Evolutionary conservation across 2,113 vertebrate species (phyloP).

Genomic region (Archocentrus centrarchus): DNA sequence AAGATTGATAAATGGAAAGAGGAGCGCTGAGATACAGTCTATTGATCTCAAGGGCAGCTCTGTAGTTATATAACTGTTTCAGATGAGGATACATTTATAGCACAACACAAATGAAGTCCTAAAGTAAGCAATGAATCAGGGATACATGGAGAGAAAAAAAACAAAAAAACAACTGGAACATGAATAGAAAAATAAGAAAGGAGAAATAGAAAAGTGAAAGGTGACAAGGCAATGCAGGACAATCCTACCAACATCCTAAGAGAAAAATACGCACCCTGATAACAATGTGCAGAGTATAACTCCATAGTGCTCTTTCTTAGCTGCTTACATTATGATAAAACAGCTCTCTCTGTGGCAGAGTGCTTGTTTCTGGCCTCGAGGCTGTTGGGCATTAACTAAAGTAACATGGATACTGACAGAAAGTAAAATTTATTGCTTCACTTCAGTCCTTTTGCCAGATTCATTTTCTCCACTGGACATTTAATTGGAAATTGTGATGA

Average conservation of each 20-base stretch:
- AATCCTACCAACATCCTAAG: neutral
- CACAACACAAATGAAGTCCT: neutral
- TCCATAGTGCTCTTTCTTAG: neutral
- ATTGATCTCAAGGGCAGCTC: slow-evolving; percentile 13
- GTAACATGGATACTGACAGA: slow-evolving; percentile 59
- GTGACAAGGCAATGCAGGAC: neutral
- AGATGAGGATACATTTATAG: neutral
- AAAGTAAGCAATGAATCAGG: slow-evolving; percentile 13
- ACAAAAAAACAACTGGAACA: neutral
- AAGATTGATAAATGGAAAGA: neutral
- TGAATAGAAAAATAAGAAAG: neutral
- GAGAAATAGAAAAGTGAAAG: neutral
- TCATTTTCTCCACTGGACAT: slow-evolving; percentile 22
- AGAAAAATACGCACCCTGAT: slow-evolving; percentile 5
- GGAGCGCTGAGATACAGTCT: neutral
- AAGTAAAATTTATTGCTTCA: slow-evolving; percentile 54
- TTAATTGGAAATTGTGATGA: slow-evolving; percentile 44
- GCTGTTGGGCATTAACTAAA: slow-evolving; percentile 47
- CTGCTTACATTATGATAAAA: slow-evolving; percentile 48
- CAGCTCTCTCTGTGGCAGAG: slow-evolving; percentile 41
- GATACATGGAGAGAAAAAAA: neutral
- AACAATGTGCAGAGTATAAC: slow-evolving; percentile 52
- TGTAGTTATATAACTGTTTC: neutral
- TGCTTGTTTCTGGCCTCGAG: slow-evolving; percentile 29
- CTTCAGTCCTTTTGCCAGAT: slow-evolving; percentile 33